Evolutionary conservation across 2,797 vertebrate species (phyloP), one percentile per base, ranked within the genome.

Genomic region (Typhlichthys eigenmanni): DNA sequence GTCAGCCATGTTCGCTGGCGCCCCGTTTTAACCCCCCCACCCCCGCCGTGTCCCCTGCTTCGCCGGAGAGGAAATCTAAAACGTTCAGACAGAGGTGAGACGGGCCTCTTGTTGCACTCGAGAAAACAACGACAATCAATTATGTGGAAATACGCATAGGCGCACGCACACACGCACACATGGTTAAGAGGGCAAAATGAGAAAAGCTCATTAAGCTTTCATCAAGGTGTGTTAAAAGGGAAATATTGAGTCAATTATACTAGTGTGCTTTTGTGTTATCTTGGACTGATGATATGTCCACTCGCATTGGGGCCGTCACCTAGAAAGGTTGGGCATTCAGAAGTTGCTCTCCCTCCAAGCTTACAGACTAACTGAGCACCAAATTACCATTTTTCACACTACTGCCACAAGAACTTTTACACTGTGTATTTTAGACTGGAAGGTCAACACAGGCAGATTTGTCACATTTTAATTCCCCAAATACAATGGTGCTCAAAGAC

Each of bases 51-150:
- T 53, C 47, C 55, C 7, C 29, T 19, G 48, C 55, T 46, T 46
- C 19, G 29, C 47, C 13, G 51, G 62, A 59, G 4, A 54, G 47
- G 34, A 24, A 55, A 51, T 58, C 1, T 60, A 11, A 71, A 52
- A 47, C 4, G 10, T 45, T 74, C 19, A 56, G 76, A 74, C 63
- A 55, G 16, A 48, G 46, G 47, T 29, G 2, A 58, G 57, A 60
- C 52, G 47, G 46, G 5, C 43, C 51, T 62, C 66, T 74, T 43
- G 69, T 17, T 58, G 29, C 52, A 19, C 45, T 17, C 46, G 32
- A 1, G 34, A 71, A 69, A 71, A 74, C 49, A 63, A 52, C 45
- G 24, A 8, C 49, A 64, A 56, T 17, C 64, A 47, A 62, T 65
- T 58, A 54, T 54, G n/a, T 3, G 1, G 0, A 51, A 50, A 60